Evolutionary conservation across 2,888 invertebrate species (phyloP), one percentile per base, ranked within the genome.

Genomic region (Caprella mutica): DNA sequence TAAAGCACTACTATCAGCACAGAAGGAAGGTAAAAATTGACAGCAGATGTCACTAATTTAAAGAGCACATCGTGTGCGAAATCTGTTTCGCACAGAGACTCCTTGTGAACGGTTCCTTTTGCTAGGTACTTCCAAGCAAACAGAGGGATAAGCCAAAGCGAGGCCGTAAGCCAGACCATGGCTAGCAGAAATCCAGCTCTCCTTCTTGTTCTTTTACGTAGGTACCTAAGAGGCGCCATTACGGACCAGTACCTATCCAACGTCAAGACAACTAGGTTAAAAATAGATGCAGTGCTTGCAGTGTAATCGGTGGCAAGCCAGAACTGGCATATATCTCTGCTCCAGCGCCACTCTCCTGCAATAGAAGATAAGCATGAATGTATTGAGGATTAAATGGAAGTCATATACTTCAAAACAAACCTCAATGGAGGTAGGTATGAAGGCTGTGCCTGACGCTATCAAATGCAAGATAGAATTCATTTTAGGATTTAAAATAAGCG

Each of bases 261-360:
- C 27, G 73, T 73, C 19, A 76, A 70, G 21, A 74, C 72, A 66
- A 78, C 77, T 33, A 79, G 72, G 67, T 79, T 80, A 46, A 79
- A 73, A 58, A 79, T 79, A 52, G 77, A 77, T 8, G 79, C 78
- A 1, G 79, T 79, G 67, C 76, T 76, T 55, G 79, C 79, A 2
- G 76, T 78, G 69, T 80, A 79, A 69, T 79, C 79, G 17, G 76
- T 74, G 3, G 75, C 76, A 35, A 79, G 73, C 79, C 78, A 80
- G 58, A 78, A 71, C 67, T 78, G 75, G 66, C 79, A 80, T 33
- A 79, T 70, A 27, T 72, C 71, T 14, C 76, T 69, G 0, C 78
- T 78, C 63, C 78, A 75, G n/a, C 71, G 67, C 75, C 76, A 76
- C 54, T 70, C 67, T 27, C 70, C 71, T 68, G 66, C n/a, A n/a